Evolutionary conservation across 2,888 invertebrate species (phyloP), one percentile per base, ranked within the genome.

Genomic region (Terebella lapidaria): DNA sequence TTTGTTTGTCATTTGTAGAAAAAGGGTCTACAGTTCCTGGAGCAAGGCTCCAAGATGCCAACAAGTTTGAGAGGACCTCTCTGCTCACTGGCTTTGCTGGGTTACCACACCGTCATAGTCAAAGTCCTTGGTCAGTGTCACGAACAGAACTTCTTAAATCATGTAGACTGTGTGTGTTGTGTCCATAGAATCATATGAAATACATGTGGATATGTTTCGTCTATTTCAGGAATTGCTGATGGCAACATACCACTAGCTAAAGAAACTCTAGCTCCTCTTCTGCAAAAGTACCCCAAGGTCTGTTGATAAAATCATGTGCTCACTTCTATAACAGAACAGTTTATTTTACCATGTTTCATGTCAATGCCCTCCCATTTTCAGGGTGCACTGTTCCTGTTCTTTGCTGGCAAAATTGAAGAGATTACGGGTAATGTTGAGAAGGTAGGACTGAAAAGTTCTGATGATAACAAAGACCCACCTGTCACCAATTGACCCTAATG

Each of bases 331-430:
- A n/a, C n/a, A n/a, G n/a, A n/a, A n/a, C n/a, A n/a, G n/a, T n/a
- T n/a, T n/a, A n/a, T n/a, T n/a, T n/a, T n/a, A n/a, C n/a, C n/a
- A n/a, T n/a, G n/a, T n/a, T 35, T 35, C 42, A 10, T 35, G 42
- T 20, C 22, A n/a, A 49, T 49, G 18, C 22, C 22, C 22, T 49
- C 22, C 22, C 22, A 10, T 58, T 58, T 54, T 47, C 78, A 88
- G 86, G 93, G 95, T 51, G 91, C 92, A 1, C 90, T 94, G 87
- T 93, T 94, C 81, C 83, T 94, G 30, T 92, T 94, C 78, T 92
- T 94, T 79, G 89, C 90, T 81, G 95, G 90, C 0, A 86, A 95
- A 25, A 81, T 91, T 46, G 89, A 92, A 75, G 86, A 93, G 72
- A 86, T 94, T 74, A 86, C 86, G 63, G 92, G 92, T 0, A 86